These are phyloP conservation scores for Scylla paramamosain DNA, from an alignment of 1,140 invertebrate species.

Conservation along the genomic window DNA sequence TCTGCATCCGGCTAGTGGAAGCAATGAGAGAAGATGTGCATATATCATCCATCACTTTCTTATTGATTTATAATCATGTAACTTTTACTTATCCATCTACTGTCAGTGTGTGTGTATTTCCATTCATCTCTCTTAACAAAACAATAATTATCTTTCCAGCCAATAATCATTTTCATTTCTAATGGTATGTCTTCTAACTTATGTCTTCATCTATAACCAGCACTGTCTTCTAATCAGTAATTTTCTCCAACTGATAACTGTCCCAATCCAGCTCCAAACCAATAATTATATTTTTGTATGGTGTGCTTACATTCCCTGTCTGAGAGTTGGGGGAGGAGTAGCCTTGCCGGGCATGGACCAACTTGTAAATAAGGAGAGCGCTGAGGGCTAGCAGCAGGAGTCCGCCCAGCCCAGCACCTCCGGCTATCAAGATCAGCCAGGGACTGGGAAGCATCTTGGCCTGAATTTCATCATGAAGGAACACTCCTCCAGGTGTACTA, in stretches of 20 bases:
- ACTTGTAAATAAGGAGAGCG: conserved; percentile 59
- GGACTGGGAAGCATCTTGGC: conserved; percentile 62
- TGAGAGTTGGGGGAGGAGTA: conserved; percentile 68
- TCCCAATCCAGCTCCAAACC: not conserved
- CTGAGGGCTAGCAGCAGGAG: conserved; percentile 62
- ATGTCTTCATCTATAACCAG: no score
- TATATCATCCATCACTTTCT: not conserved
- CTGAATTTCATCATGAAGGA: conserved; percentile 30
- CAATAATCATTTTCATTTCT: no score
- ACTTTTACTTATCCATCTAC: no score
- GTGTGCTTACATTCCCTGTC: conserved; percentile 31
- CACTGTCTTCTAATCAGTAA: no score
- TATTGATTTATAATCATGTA: no score
- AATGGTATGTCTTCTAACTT: no score
- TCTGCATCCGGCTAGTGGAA: conserved; percentile 83
- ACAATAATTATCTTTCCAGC: no score
- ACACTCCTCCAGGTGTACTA: not conserved
- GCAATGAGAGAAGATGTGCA: not conserved
- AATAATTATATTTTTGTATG: not conserved
- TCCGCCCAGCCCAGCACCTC: conserved; percentile 61
- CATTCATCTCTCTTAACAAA: no score
- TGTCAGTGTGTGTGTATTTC: no score
- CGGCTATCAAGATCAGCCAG: conserved; percentile 65
- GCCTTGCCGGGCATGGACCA: conserved; percentile 55
- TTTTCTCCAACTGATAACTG: no score